phyloP scores from a whole-genome alignment of 2,797 vertebrate genomes.

The Myiotriccus ornatus region DNA sequence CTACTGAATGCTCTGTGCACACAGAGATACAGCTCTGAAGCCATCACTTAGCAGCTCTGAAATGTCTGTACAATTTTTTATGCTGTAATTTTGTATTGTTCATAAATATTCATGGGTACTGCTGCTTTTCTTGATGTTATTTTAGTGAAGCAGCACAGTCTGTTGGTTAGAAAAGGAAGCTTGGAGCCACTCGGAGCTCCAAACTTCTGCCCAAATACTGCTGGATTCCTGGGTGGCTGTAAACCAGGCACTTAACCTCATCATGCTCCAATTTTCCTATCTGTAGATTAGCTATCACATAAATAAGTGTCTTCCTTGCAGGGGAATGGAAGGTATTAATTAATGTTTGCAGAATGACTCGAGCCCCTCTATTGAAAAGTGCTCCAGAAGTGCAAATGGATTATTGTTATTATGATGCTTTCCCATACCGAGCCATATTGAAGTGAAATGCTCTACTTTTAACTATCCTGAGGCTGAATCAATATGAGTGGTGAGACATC shows the following conservation, averaged over 20 bases:
- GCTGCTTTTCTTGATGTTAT: constrained; percentile 38
- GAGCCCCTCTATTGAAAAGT: constrained; percentile 2
- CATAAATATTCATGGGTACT: constrained; percentile 59
- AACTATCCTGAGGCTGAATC: not conserved
- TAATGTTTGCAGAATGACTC: constrained; percentile 34
- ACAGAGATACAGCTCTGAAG: constrained; percentile 16
- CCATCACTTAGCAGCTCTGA: constrained; percentile 62
- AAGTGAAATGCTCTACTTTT: not conserved
- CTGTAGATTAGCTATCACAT: constrained; percentile 1
- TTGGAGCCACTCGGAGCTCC: not conserved
- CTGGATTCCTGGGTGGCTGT: not conserved
- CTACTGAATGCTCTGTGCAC: constrained; percentile 29
- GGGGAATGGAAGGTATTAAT: constrained; percentile 48
- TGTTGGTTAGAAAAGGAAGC: constrained; percentile 44
- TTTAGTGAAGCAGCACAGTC: constrained; percentile 55
- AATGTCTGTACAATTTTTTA: constrained; percentile 55
- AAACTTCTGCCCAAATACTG: not conserved
- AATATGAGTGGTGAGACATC: not conserved
- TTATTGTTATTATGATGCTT: not conserved
- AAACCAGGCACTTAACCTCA: constrained; percentile 45
- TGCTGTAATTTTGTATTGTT: constrained; percentile 61
- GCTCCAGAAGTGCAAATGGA: constrained; percentile 41
- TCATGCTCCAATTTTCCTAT: not conserved
- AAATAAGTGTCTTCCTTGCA: constrained; percentile 21
- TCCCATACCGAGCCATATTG: not conserved